Base-by-base conservation (phyloP, 2,888 invertebrate species). In the Latheticus oryzae region DNA sequence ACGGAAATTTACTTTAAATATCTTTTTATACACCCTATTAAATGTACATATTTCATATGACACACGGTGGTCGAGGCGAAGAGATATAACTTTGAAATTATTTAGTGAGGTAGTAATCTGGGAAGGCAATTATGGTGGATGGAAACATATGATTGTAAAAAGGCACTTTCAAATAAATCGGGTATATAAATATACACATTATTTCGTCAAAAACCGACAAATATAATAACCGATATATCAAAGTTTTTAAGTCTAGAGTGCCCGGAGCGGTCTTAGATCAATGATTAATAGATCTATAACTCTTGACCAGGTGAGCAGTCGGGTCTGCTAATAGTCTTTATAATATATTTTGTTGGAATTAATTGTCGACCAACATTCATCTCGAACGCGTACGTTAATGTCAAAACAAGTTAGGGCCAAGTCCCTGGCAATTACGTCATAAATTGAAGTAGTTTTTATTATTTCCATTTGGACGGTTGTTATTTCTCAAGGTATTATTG, bases 251-350 rank as follows among this genome's bases (percentile, higher is more conserved):
- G 58, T 37, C 63, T 56, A 61, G 59, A 58, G 58, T 38, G 70
- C 72, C 69, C 47, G 50, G 60, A 68, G 72, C 72, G 65, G 67
- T 63, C 63, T 70, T 68, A 66, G 68, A 68, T 69, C 64, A 50
- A 65, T 75, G 75, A 75, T 75, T 75, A 75, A 75, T 75, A 72
- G 74, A 72, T 72, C 73, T 67, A 73, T 73, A 73, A 72, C 71
- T 73, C 71, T 70, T 60, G 68, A 64, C 69, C 73, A 76, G 75
- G 75, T 75, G 75, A 74, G 71, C 66, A 65, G 67, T 68, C 63
- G 63, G 55, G 63, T 60, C 63, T 61, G 67, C 71, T 71, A 72
- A 73, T 73, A 71, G 71, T 67, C 69, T 65, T 63, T 62, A 68
- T 73, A 73, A 74, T 74, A 73, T 72, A 73, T 73, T 74, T 73